Evolutionary conservation across 2,797 vertebrate genomes (phyloP).

Genomic region (Spinus olivaceus): DNA sequence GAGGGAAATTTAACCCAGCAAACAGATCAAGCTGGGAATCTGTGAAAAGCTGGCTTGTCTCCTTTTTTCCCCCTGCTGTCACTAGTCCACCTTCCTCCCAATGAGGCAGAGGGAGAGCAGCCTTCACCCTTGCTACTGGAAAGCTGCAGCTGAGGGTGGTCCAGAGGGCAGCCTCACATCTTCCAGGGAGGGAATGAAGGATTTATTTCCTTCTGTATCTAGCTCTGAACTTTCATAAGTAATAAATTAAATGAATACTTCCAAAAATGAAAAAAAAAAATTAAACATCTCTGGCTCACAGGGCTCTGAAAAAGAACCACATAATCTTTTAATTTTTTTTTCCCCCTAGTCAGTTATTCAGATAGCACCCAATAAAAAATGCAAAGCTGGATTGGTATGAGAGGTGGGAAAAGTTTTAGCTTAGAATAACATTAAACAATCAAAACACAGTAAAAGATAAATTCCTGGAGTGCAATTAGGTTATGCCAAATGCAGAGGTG

Average conservation of each 20-base stretch:
- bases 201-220: conserved; percentile 35
- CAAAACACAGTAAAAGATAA: conserved; percentile 14
- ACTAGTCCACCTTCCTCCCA: neutral
- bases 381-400: conserved; percentile 16
- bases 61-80: neutral
- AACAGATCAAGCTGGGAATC: neutral
- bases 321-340: neutral
- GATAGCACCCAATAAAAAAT: conserved; percentile 49
- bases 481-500: neutral
- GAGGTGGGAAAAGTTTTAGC: conserved; percentile 15
- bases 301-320: neutral
- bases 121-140: neutral
- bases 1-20: neutral
- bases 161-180: neutral
- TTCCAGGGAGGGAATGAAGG: conserved; percentile 10
- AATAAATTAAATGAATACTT: conserved; percentile 47
- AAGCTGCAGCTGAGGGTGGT: neutral
- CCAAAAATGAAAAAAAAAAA: neutral
- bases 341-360: neutral
- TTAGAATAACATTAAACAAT: conserved; percentile 29
- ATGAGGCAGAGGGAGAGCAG: neutral
- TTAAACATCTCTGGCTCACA: neutral
- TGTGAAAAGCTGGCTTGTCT: neutral
- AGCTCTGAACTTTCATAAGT: neutral
- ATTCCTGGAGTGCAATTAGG: neutral